Percentiles rank a stretch among this genome's conserved stretches.
Conservation (phyloP, 2,113 vertebrate species). For the Catagonus wagneri region DNA sequence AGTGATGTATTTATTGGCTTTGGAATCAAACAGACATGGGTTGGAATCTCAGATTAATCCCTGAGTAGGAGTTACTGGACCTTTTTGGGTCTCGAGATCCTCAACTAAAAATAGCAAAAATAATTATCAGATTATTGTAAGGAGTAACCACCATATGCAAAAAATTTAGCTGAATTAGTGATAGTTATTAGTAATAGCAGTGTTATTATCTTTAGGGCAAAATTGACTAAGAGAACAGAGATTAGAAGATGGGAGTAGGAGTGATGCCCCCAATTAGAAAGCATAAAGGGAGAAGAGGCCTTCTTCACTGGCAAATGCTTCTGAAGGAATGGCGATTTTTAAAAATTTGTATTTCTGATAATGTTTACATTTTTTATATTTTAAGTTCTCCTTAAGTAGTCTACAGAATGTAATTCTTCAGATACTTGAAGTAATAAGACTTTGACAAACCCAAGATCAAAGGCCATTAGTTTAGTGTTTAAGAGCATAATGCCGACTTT, state of each 20-base stretch:
- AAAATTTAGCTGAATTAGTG: neutral
- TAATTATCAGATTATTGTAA: constrained; percentile 4
- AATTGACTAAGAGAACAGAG: constrained; percentile 7
- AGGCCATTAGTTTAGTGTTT: neutral
- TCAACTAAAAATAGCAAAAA: constrained; percentile 4
- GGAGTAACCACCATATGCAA: neutral
- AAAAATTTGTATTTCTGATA: neutral
- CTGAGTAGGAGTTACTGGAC: constrained; percentile 39
- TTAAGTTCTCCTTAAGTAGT: neutral
- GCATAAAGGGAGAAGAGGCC: neutral
- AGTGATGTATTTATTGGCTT: neutral
- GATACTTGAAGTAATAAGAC: neutral
- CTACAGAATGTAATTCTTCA: neutral
- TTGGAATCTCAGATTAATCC: constrained; percentile 15
- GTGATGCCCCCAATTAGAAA: neutral
- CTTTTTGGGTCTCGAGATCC: neutral
- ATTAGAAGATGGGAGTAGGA: neutral
- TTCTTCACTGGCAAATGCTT: neutral
- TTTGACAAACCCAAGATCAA: constrained; percentile 23
- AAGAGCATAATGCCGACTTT: constrained; percentile 35
- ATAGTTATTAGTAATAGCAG: neutral
- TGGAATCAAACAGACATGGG: neutral
- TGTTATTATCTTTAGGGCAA: neutral
- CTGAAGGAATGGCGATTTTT: neutral
- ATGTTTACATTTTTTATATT: constrained; percentile 2